Base-by-base conservation (phyloP, 2,888 invertebrate species). In the Acanthacorydalis orientalis region DNA sequence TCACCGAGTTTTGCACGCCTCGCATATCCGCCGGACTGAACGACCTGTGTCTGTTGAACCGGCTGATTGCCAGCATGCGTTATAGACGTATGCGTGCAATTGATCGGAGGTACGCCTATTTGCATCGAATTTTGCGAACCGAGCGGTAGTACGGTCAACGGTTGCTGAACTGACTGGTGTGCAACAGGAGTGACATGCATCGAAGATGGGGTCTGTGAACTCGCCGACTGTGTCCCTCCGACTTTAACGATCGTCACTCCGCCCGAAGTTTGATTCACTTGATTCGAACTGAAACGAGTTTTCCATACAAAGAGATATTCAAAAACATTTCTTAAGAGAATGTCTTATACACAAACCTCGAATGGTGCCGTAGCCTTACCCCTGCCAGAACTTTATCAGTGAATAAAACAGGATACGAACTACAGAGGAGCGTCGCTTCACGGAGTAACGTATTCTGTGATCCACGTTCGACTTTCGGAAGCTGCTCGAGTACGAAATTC, bases 231-330 rank as follows among this genome's bases (percentile, higher is more conserved):
- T 48, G 55, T 53, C 37, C 75, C 76, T 40, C 82, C 82, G 11
- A 86, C 73, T 61, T 83, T 83, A 23, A 86, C 85, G 50, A 86
- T 84, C 1, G 86, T 87, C 7, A 86, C 81, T 4, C 83, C 83
- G 2, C 80, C 78, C 0, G 80, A 78, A 1, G 78, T 83, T 51
- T 80, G 76, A 60, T 79, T 80, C 37, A 82, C 78, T 60, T 79
- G 78, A 57, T 74, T 68, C 60, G 62, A 70, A 48, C 41, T 47
- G 14, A 39, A 46, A 46, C 7, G 6, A 14, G 2, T 37, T 37
- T 12, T 37, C 37, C 37, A 7, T 4, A 11, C 7, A 11, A 4
- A 14, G 4, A 12, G 6, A 37, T 4, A 14, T 37, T 14, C 14
- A 37, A 7, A 12, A 37, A 12, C 7, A 37, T 37, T 4, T 11